phyloP scores from a whole-genome alignment of 1,140 invertebrate species.

The Schmidtea mediterranea region DNA sequence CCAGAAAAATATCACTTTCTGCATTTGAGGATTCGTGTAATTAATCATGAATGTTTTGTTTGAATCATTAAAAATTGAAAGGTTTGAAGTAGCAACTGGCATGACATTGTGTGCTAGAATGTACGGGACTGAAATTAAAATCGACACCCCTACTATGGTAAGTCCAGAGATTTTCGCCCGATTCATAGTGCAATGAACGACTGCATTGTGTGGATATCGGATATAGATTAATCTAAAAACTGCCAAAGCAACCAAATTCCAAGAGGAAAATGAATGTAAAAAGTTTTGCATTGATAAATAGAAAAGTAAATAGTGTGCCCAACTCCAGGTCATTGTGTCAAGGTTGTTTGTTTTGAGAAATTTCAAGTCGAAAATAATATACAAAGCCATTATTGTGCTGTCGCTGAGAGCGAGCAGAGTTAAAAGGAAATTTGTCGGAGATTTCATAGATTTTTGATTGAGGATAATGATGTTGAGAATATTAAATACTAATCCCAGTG shows the following conservation, averaged over 20 bases:
- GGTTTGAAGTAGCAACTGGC: neutral
- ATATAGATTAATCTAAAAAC: conserved; percentile 66
- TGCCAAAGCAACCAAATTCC: conserved; percentile 59
- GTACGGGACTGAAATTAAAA: conserved; percentile 48
- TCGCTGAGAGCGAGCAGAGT: conserved; percentile 54
- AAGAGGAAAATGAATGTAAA: conserved; percentile 66
- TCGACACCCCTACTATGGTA: conserved; percentile 40
- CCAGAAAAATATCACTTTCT: too few relatives aligned
- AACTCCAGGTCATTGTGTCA: too few relatives aligned
- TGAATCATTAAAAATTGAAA: too few relatives aligned
- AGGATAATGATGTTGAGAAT: conserved; percentile 59
- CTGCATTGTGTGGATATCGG: conserved; percentile 35
- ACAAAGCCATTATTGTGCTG: conserved; percentile 57
- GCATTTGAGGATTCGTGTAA: too few relatives aligned
- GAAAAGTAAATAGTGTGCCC: too few relatives aligned
- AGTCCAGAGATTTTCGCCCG: conserved; percentile 46
- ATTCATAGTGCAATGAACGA: conserved; percentile 46
- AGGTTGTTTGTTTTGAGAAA: conserved; percentile 9
- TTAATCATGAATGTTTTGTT: too few relatives aligned
- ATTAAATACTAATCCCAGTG: conserved; percentile 48
- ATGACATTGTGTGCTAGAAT: conserved; percentile 40
- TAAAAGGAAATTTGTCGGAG: conserved; percentile 53
- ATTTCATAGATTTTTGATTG: conserved; percentile 50
- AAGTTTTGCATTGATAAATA: conserved; percentile 27
- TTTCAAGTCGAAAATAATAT: conserved; percentile 50